A percentile compares a stretch with the other conserved stretches of the same genome.
Evolutionary conservation across 2,797 vertebrate species (phyloP).

Genomic region (Hyperoplus immaculatus): DNA sequence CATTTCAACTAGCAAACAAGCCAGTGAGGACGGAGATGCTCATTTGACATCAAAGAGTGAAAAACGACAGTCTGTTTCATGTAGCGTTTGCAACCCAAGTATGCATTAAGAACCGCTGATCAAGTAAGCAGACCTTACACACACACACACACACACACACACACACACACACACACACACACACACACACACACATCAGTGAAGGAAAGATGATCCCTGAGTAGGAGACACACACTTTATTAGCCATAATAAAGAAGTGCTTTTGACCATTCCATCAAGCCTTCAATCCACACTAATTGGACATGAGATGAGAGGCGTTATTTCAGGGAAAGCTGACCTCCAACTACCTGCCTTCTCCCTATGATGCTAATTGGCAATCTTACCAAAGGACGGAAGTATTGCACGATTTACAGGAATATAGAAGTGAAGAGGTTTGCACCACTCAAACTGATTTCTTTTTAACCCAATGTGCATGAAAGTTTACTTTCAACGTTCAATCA

Average conservation of each 20-base stretch:
- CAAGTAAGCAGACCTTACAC: conserved; percentile 45
- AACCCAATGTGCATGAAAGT: background rate
- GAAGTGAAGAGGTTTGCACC: background rate
- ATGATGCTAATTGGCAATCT: conserved; percentile 17
- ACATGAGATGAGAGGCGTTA: conserved; percentile 35
- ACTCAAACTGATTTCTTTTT: background rate
- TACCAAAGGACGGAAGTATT: background rate
- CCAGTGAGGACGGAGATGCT: conserved; percentile 44
- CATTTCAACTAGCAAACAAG: conserved; percentile 45
- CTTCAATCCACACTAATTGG: conserved; percentile 49
- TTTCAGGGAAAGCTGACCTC: conserved; percentile 42
- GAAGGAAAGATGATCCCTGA: conserved; percentile 47
- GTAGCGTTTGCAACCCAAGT: conserved; percentile 39
- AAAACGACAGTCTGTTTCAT: conserved; percentile 51
- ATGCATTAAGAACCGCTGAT: conserved; percentile 48
- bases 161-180: conserved; percentile 2
- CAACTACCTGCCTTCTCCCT: conserved; percentile 31
- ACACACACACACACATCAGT: conserved; percentile 15
- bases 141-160: background rate
- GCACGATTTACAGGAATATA: background rate
- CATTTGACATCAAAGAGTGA: conserved; percentile 50
- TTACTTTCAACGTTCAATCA: too few relatives aligned
- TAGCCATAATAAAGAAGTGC: conserved; percentile 49
- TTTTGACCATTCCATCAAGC: conserved; percentile 57
- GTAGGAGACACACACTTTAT: too few relatives aligned